Base-by-base conservation (phyloP, 1,140 invertebrate genomes). In the Bombus breviceps region DNA sequence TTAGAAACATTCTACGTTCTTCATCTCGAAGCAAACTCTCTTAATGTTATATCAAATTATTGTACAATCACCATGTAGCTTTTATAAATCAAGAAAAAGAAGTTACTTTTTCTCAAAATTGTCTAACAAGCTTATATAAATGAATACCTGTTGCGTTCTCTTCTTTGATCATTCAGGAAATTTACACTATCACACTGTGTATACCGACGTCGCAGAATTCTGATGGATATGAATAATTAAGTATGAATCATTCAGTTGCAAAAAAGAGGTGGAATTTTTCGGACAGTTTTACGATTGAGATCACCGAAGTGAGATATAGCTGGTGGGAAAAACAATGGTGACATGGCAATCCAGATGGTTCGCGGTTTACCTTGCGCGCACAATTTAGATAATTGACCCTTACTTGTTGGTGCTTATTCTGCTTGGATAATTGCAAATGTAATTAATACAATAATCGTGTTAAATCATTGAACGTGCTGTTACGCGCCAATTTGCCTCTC, bases 351-450 rank as follows among this genome's bases (percentile, higher is more conserved):
- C 43, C 18, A 25, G 28, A 32, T 77, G 57, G 28, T 32, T n/a
- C 28, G 34, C 6, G 37, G 32, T 39, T 39, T 39, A n/a, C 57
- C 39, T 34, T 41, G 57, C 15, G 13, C 34, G n/a, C 10, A 39
- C 75, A 62, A 66, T 66, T 79, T 28, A 79, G 41, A 69, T 80
- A 80, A 71, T 69, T 81, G 66, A 81, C 66, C 25, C 15, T n/a
- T 39, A 25, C 43, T 68, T 62, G 25, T 25, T 18, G 18, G 6
- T 12, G 66, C 25, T 47, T 41, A 71, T 81, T 15, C 18, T n/a
- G 39, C 34, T 3, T 41, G 10, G 4, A n/a, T 81, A 72, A 72
- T 81, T 81, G 34, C 32, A 32, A 72, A 72, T 22, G 28, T 32
- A 39, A 81, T 72, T 80, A 80, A 69, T 80, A 37, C 41, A 53